Evolutionary conservation across 2,888 invertebrate species (phyloP).

Genomic region (Chorisops tibialis): DNA sequence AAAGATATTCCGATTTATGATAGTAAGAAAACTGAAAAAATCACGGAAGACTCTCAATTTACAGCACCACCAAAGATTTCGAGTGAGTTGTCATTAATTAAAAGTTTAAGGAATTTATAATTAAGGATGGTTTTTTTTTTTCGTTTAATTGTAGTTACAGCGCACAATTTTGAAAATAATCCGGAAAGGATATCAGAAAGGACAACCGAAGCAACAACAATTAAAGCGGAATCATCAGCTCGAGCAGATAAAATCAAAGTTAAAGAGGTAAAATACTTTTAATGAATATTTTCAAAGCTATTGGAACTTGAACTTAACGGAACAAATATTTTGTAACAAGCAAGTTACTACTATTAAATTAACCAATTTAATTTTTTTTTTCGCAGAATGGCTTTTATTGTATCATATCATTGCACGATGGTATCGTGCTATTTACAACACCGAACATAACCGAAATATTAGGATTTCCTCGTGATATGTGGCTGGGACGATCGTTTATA

Average conservation of each 20-base stretch:
- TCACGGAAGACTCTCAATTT: slow-evolving; percentile 41
- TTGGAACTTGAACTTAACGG: no score
- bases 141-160: slow-evolving; percentile 33
- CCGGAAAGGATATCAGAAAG: slow-evolving; percentile 41
- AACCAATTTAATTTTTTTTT: background rate
- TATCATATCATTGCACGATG: slow-evolving; percentile 79
- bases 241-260: slow-evolving; percentile 39
- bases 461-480: slow-evolving; percentile 79
- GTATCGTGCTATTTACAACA: slow-evolving; percentile 74
- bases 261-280: no score
- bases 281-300: no score
- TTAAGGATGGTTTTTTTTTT: background rate
- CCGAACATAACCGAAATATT: slow-evolving; percentile 64
- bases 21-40: slow-evolving; percentile 38
- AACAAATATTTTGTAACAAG: background rate
- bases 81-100: slow-evolving; percentile 33
- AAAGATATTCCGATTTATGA: slow-evolving; percentile 37
- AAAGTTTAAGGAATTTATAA: background rate
- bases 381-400: slow-evolving; percentile 71
- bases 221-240: slow-evolving; percentile 32
- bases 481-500: slow-evolving; percentile 80
- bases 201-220: slow-evolving; percentile 26
- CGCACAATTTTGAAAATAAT: slow-evolving; percentile 40
- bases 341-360: no score
- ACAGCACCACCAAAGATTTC: slow-evolving; percentile 40